Conservation (phyloP, 2,113 vertebrate species). For the Hiodon alosoides region DNA sequence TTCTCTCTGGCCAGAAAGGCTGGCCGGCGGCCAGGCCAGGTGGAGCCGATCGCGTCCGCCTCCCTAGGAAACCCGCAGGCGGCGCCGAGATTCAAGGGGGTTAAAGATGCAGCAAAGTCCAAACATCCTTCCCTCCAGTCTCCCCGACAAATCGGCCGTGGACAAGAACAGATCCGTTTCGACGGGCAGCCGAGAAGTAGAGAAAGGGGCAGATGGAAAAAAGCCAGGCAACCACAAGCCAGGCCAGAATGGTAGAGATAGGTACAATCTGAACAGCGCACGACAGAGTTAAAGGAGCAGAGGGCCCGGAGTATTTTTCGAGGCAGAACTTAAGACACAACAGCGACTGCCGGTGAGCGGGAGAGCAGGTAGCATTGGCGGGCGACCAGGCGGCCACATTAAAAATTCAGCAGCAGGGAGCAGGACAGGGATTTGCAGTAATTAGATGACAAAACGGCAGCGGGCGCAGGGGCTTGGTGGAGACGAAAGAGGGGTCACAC, state of each 20-base stretch:
- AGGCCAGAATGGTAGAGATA: slow-evolving; percentile 1
- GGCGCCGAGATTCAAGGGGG: background rate
- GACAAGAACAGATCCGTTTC: slow-evolving; percentile 42
- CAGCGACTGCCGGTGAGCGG: slow-evolving; percentile 41
- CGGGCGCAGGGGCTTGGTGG: slow-evolving; percentile 80
- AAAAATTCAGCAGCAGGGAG: slow-evolving; percentile 97
- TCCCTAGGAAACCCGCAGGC: background rate
- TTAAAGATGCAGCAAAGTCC: background rate
- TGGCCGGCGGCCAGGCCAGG: background rate
- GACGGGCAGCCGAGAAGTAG: slow-evolving; percentile 50
- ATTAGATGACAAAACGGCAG: slow-evolving; percentile 99
- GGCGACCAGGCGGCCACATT: slow-evolving; percentile 64
- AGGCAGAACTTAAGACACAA: slow-evolving; percentile 30
- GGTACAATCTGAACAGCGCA: too few species aligned
- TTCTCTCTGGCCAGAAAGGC: background rate
- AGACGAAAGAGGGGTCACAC: slow-evolving; percentile 98
- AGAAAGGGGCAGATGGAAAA: slow-evolving; percentile 1
- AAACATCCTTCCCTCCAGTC: background rate
- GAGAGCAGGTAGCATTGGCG: slow-evolving; percentile 46
- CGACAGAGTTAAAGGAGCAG: slow-evolving; percentile 25
- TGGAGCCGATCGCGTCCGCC: background rate
- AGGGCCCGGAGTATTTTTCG: slow-evolving; percentile 24
- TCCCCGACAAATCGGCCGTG: too few species aligned
- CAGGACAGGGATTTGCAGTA: slow-evolving; percentile 98
- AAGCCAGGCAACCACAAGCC: slow-evolving; percentile 7